phyloP scores from a whole-genome alignment of 2,797 vertebrate species.

The Neosalanx taihuensis region DNA sequence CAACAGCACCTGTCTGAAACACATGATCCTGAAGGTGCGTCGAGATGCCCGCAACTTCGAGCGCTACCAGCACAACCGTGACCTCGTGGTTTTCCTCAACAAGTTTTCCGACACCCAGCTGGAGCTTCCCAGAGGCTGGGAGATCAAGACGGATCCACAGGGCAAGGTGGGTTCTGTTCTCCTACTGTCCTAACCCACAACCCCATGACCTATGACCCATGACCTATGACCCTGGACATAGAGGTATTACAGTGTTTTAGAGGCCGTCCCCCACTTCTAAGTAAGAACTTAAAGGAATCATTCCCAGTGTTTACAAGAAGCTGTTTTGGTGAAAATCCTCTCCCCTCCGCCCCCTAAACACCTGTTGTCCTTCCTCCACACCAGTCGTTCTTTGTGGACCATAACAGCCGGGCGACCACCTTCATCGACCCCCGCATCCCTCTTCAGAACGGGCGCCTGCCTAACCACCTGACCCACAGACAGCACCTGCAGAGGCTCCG shows the following conservation, averaged over 20 bases:
- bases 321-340: too few species aligned
- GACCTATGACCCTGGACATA: neutral
- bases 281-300: too few species aligned
- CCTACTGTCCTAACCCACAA: neutral
- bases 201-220: neutral
- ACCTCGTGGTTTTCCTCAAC: constrained; percentile 96
- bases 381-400: constrained; percentile 97
- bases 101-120: constrained; percentile 91
- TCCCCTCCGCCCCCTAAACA: neutral
- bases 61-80: constrained; percentile 96
- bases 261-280: too few species aligned
- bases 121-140: constrained; percentile 95
- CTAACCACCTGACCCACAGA: constrained; percentile 87
- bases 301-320: too few species aligned
- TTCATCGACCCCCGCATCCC: constrained; percentile 97
- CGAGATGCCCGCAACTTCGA: constrained; percentile 96
- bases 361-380: constrained; percentile 17
- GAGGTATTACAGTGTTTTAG: neutral
- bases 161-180: constrained; percentile 80
- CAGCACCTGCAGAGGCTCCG: constrained; percentile 95
- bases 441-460: constrained; percentile 89
- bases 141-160: constrained; percentile 95
- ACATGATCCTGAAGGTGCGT: constrained; percentile 97
- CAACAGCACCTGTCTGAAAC: constrained; percentile 95
- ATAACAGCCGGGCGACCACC: constrained; percentile 95